Conservation (phyloP, 92 coral and sea anemone species). For the Umimayanthus kanabou region DNA sequence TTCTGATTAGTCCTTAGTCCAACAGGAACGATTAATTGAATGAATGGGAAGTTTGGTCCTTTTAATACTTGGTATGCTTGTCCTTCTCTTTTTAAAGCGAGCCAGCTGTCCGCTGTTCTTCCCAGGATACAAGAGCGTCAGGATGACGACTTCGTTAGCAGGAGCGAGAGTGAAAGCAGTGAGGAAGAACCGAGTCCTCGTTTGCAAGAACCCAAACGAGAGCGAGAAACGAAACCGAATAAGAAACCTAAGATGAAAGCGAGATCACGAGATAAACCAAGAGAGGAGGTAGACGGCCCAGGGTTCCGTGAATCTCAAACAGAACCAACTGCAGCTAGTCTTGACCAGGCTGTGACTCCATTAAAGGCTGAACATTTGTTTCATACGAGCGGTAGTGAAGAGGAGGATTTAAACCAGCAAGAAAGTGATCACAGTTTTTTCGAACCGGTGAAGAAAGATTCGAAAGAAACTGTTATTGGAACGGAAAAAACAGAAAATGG, state of each 20-base stretch:
- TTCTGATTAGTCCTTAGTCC: too few relatives aligned
- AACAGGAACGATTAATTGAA: neutral
- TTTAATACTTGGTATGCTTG: neutral
- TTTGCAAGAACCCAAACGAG: constrained; percentile 53
- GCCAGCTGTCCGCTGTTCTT: constrained; percentile 72
- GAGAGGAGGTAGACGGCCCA: neutral
- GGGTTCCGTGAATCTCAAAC: neutral
- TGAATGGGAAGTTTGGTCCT: neutral
- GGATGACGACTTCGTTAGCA: constrained; percentile 68
- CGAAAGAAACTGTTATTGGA: constrained; percentile 53
- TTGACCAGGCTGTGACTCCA: constrained; percentile 44
- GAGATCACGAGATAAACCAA: constrained; percentile 24
- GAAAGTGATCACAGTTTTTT: constrained; percentile 64
- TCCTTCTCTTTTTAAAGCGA: constrained; percentile 53
- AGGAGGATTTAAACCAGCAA: constrained; percentile 31
- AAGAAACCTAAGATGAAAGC: constrained; percentile 38
- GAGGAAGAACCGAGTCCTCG: constrained; percentile 65
- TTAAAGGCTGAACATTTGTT: constrained; percentile 64
- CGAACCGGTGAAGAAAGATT: constrained; percentile 64
- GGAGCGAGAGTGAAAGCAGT: constrained; percentile 66
- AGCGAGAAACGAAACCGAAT: constrained; percentile 31
- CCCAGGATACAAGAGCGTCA: constrained; percentile 71
- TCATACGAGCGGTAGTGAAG: constrained; percentile 69
- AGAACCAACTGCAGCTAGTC: neutral
- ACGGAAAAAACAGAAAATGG: constrained; percentile 42